Base-by-base conservation (phyloP, 64 coral and sea anemone genomes). In the Trachythela sp. region DNA sequence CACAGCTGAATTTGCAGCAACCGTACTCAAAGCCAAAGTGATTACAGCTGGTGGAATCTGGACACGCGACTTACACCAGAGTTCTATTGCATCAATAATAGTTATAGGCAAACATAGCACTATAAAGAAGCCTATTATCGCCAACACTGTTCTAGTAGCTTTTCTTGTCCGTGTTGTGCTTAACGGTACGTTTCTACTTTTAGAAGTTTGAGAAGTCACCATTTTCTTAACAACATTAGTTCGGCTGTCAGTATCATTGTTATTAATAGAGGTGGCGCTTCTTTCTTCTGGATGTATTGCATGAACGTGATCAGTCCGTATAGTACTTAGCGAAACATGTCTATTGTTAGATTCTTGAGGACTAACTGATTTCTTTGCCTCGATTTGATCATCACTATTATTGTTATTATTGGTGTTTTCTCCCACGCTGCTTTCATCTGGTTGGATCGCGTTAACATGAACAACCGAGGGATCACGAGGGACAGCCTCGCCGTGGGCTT, bases 91-190 rank as follows among this genome's bases (percentile, higher is more conserved):
- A 91, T 97, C 92, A 72, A 97, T 97, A 32, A 89, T 22, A 43
- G 92, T 87, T 24, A 97, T 94, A 32, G 95, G 95, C 18, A 94
- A 70, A 30, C 89, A 90, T 9, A 97, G 90, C 11, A 97, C 34
- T 30, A 97, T 92, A 13, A 97, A 97, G 11, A 97, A 39, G 9
- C 95, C 95, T 1, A 94, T 76, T 15, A 97, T 49, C 2, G 94
- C 90, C 38, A 90, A 86, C 0, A 97, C 90, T 43, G 89, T 92
- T 24, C 85, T 86, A 8, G 56, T 87, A 31, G 86, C 92, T 88
- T 92, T 92, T 80, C 75, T 35, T 9, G 33, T 80, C 0, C 75
- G 75, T 39, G 20, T 37, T 9, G 75, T 80, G 20, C 75, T 80
- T 18, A 37, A 39, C 14, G 75, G 30, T 30, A 80, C 31, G 4